Evolutionary conservation across 2,888 invertebrate genomes (phyloP), one percentile per base, ranked within the genome.

Genomic region (Sussaba pulchella): DNA sequence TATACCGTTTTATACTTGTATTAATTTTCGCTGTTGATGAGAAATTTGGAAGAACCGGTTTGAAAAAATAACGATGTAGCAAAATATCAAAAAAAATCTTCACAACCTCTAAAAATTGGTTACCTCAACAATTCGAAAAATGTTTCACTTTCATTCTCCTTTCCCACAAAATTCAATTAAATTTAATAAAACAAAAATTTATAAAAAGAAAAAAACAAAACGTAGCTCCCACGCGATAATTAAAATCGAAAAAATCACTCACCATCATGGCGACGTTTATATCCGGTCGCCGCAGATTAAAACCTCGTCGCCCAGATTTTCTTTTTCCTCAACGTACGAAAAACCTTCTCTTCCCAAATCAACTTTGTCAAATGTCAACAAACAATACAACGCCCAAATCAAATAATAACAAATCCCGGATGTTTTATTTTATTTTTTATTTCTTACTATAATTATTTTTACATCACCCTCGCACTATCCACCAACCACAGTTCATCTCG

Each of bases 191-290:
- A 31, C 31, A 31, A 31, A 31, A 31, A 31, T 31, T 31, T 6
- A 31, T 31, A 6, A 31, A 31, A 2, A 31, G 6, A 5, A 6
- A 5, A 31, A 31, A 31, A 31, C 31, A 6, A 31, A n/a, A n/a
- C n/a, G n/a, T n/a, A n/a, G n/a, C n/a, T n/a, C n/a, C n/a, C n/a
- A n/a, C n/a, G n/a, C n/a, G n/a, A n/a, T n/a, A n/a, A n/a, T n/a
- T n/a, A n/a, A n/a, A 31, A 5, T 31, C 2, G 31, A 31, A 31
- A 31, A 31, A 31, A 57, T 36, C 47, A 80, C 82, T 82, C 67
- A 82, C 82, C 82, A 78, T 82, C 66, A n/a, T 82, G 73, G 76
- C 77, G 71, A 74, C 77, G 66, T 70, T 31, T 74, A 76, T 74
- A 79, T 79, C 77, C 77, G 54, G 59, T 80, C 73, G 71, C 67